Base-by-base conservation (phyloP, 35 echinoderm and acorn worm genomes). In the Lytechinus pictus region DNA sequence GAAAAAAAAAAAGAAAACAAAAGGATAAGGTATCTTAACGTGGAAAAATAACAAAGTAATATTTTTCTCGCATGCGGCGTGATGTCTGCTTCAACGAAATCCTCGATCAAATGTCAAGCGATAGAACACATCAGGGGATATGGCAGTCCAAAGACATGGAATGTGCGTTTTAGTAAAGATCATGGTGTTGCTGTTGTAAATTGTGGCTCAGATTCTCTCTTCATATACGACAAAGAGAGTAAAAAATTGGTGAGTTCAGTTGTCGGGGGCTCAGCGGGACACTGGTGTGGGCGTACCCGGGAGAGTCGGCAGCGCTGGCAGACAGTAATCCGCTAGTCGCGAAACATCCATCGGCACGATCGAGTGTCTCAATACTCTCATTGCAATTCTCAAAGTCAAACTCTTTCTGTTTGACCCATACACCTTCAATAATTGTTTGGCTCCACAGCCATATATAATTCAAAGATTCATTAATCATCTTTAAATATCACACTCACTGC, bases 71-170 rank as follows among this genome's bases (percentile, higher is more conserved):
- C 33, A 7, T 79, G 16, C 66, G 19, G 66, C 66, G 21, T 16
- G 16, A 79, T 79, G 66, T 79, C 66, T 79, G 66, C 16, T 4
- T 16, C 19, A 24, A 79, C 19, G 66, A 79, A 79, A 79, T 79
- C 66, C 19, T 79, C 66, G 66, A 79, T 79, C 66, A 79, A 79
- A 79, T 27, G 66, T 79, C 66, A 79, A 79, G 66, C 66, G n/a
- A 24, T 79, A 24, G 66, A 79, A 24, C 66, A 79, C 21, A n/a
- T 79, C 66, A 79, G 66, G n/a, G 66, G 66, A 79, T 79, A 79
- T 79, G 66, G 66, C 19, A 79, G 66, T 79, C 66, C 66, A 24
- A 79, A 3, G 1, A 79, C 6, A 79, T 79, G 66, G 66, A 27
- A 79, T 79, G 66, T 79, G n/a, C 66, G 66, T 7, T 79, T 79